Evolutionary conservation across 2,797 vertebrate genomes (phyloP), one percentile per base, ranked within the genome.

Genomic region (Glossophaga mutica): DNA sequence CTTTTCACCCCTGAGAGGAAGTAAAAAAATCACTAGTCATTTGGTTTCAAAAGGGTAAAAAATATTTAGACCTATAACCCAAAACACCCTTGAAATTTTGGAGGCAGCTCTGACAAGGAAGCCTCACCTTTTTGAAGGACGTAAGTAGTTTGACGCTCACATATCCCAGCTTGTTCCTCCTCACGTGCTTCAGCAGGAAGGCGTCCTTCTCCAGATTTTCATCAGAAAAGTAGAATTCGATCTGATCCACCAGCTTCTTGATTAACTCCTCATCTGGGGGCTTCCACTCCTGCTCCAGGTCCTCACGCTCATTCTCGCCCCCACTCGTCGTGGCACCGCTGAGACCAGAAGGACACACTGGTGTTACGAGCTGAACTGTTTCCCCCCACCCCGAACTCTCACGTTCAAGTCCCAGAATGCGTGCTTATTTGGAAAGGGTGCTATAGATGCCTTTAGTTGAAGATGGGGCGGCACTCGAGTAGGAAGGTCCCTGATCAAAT

Each of bases 111-210:
- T 71, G 65, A 55, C 97, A 26, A 4, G 0, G 29, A 21, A 70
- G 4, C 79, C 96, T 98, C 98, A 99, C 99, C 99, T 99, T 99
- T 98, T 99, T 99, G 98, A 99, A 99, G 3, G 99, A 99, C 3
- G 99, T 99, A 97, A 99, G 99, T 86, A 99, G 98, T 98, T 99
- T 99, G 97, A 99, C 99, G 15, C 99, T 99, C 98, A 99, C 99
- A 1, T 99, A 99, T 24, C 99, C 99, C 76, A 99, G 99, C 98
- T 99, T 99, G 98, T 99, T 99, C 96, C 99, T 99, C 83, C 99
- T 97, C 94, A 99, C 99, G 0, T 99, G 99, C 97, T 99, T 99
- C 29, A 99, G 99, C 91, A 99, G 99, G 97, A 99, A 99, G 96
- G 99, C 99, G 0, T 99, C 99, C 57, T 99, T 99, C 98, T 99